Conservation (phyloP, 2,113 vertebrate genomes). For the Salvelinus namaycush region DNA sequence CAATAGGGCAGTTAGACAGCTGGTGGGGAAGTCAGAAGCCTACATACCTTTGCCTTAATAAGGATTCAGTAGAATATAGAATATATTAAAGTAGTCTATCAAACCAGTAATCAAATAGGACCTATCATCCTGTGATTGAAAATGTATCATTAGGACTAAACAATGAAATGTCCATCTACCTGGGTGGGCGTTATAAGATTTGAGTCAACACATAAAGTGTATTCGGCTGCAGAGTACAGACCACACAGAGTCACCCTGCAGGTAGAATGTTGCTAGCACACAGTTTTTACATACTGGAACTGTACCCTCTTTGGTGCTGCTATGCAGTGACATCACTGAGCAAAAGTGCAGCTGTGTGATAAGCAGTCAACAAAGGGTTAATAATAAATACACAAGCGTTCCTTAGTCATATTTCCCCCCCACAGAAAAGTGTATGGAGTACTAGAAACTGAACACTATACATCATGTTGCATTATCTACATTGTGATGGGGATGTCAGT, state of each 20-base stretch:
- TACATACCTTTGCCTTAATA: no score
- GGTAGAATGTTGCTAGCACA: neutral
- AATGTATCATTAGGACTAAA: no score
- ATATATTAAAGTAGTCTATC: no score
- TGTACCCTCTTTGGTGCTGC: neutral
- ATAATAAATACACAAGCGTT: neutral
- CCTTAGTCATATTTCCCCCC: neutral
- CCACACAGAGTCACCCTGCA: neutral
- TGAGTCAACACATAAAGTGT: slow-evolving; percentile 9
- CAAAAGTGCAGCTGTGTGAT: neutral
- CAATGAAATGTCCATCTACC: neutral
- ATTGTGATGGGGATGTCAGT: no score
- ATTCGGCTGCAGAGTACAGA: neutral
- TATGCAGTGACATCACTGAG: neutral
- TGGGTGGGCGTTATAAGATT: slow-evolving; percentile 25
- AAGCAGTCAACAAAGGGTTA: neutral
- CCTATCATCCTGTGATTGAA: no score
- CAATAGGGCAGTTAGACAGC: no score
- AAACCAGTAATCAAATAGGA: no score
- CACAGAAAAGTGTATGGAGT: no score
- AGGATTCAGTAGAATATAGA: no score
- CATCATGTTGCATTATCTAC: no score
- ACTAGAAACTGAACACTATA: no score
- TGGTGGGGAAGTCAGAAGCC: no score
- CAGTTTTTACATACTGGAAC: neutral